Base-by-base conservation (phyloP, 2,888 invertebrate species). In the Cylloceria caligata region DNA sequence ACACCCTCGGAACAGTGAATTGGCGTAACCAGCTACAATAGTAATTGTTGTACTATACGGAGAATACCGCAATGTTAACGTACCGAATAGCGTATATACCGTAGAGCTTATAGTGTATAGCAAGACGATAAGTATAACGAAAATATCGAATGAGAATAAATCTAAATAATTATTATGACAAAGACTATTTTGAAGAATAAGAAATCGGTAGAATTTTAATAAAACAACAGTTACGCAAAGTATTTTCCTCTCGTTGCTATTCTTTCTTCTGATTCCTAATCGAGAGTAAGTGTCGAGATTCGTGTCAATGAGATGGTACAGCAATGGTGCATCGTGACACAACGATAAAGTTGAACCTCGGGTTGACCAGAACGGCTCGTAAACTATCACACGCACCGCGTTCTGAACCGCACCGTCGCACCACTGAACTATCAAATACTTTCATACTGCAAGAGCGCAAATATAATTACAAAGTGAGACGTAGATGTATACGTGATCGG, bases 1-100 rank as follows among this genome's bases (percentile, higher is more conserved):
- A 62, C 74, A 62, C 55, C 74, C 74, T 69, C 64, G 30, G 36
- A 80, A 80, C 80, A 80, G 24, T 30, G 74, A 80, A 80, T 75
- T 80, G 80, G 80, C 80, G 80, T 74, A 80, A 69, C 80, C 74
- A 52, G 9, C 60, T n/a, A 36, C 60, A 60, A 4, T 36, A 16
- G 19, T 34, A 34, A 34, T 34, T 3, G 57, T 34, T 36, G 34
- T 34, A 34, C 34, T 9, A 13, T 52, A 52, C 9, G 11, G 60
- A 60, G 34, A 19, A 36, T 60, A 60, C 16, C n/a, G n/a, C n/a
- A n/a, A n/a, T n/a, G n/a, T n/a, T n/a, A 34, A 3, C 16, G 7
- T 2, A 9, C 34, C n/a, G 19, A 5, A 16, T 13, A 13, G n/a
- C 11, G 30, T 6, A 5, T 24, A n/a, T 55, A n/a, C 11, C 11